Evolutionary conservation across 92 coral and sea anemone species (phyloP).

Genomic region (Epizoanthus illoricatus): DNA sequence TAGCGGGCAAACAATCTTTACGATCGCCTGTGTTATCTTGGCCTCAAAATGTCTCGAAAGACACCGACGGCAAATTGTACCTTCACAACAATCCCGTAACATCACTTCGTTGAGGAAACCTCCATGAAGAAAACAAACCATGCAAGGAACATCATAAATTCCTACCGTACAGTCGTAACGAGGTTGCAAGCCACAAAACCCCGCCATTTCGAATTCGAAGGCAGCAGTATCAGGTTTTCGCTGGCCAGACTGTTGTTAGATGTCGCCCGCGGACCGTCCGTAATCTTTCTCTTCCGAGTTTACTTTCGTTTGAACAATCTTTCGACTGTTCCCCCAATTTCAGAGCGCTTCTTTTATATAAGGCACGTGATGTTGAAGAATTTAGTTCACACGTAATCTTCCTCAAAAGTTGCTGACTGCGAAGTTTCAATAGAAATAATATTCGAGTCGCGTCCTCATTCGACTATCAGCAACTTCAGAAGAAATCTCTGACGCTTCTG

Average conservation of each 20-base stretch:
- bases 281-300: not conserved
- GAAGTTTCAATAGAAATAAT: not conserved
- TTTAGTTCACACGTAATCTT: slow-evolving; percentile 20
- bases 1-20: slow-evolving; percentile 77
- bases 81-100: slow-evolving; percentile 72
- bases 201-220: slow-evolving; percentile 6
- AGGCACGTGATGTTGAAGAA: not conserved
- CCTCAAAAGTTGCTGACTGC: slow-evolving; percentile 11
- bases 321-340: not conserved
- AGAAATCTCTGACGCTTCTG: not conserved
- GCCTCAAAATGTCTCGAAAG: slow-evolving; percentile 67
- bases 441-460: too few relatives aligned
- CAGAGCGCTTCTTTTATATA: slow-evolving; percentile 2
- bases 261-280: not conserved
- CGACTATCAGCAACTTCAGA: too few relatives aligned
- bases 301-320: not conserved
- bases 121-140: slow-evolving; percentile 71
- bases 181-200: slow-evolving; percentile 24
- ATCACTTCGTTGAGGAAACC: slow-evolving; percentile 54
- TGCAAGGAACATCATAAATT: slow-evolving; percentile 63
- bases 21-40: slow-evolving; percentile 72
- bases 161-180: slow-evolving; percentile 52
- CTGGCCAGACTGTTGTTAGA: not conserved
- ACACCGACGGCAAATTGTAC: slow-evolving; percentile 65
- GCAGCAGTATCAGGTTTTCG: not conserved